These are phyloP conservation scores for Phoeniculus purpureus DNA, from an alignment of 2,797 vertebrate species.

Conservation along the genomic window DNA sequence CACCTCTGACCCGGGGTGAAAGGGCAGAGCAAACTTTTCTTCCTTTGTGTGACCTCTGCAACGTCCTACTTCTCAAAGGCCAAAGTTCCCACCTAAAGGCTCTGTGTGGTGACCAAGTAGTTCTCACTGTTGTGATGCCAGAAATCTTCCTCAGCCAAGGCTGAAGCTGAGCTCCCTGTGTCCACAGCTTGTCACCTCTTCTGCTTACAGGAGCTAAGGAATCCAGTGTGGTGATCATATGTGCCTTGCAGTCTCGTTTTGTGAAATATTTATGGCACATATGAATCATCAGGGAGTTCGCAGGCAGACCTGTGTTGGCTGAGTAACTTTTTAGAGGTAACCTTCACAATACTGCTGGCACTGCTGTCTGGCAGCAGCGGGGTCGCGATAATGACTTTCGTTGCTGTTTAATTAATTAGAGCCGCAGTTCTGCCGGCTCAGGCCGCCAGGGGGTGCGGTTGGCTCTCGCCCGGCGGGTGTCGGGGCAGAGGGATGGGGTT, in stretches of 20 bases:
- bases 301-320: background rate
- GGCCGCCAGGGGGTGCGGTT: no score
- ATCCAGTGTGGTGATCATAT: background rate
- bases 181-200: background rate
- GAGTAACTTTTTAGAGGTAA: background rate
- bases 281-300: background rate
- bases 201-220: background rate
- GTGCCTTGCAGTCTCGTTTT: background rate
- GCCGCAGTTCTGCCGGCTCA: no score
- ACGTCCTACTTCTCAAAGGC: background rate
- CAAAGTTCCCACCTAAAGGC: background rate
- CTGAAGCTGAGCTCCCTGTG: background rate
- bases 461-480: no score
- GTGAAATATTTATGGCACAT: background rate
- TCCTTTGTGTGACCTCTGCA: background rate
- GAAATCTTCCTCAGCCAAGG: background rate
- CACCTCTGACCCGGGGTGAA: background rate
- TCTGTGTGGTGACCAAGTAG: no score
- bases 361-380: background rate
- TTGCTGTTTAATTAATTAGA: constrained; percentile 2
- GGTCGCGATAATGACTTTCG: background rate
- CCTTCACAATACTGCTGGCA: background rate
- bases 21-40: background rate
- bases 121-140: background rate
- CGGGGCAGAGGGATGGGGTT: no score